Evolutionary conservation across 2,888 invertebrate species (phyloP).

Genomic region (Melinaea marsaeus): DNA sequence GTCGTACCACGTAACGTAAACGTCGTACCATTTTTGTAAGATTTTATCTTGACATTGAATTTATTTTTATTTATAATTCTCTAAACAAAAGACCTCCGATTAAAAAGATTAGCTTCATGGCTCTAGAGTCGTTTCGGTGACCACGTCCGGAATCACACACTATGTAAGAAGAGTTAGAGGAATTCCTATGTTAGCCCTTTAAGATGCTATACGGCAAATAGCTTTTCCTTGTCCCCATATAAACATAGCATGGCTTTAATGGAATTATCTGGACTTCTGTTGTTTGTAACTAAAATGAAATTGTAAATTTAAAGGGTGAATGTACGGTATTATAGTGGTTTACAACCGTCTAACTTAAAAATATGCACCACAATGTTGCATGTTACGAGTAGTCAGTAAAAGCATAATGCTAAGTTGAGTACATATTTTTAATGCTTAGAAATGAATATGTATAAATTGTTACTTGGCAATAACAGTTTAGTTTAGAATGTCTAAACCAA

Average conservation of each 20-base stretch:
- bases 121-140: constrained; percentile 7
- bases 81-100: constrained; percentile 3
- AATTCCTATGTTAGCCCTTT: constrained; percentile 21
- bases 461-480: too few relatives aligned
- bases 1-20: too few relatives aligned
- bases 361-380: not conserved
- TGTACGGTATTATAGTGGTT: not conserved
- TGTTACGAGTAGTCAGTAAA: not conserved
- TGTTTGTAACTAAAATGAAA: not conserved
- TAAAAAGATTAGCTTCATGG: constrained; percentile 6
- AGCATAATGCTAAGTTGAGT: not conserved
- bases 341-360: not conserved
- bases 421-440: too few relatives aligned
- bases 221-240: constrained; percentile 23
- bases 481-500: too few relatives aligned
- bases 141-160: constrained; percentile 21
- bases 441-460: too few relatives aligned
- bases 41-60: too few relatives aligned
- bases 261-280: constrained; percentile 13
- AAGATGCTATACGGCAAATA: constrained; percentile 25
- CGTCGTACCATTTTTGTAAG: too few relatives aligned
- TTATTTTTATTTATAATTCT: too few relatives aligned
- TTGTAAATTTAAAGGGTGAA: constrained; percentile 2
- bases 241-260: constrained; percentile 12
- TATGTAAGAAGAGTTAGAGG: constrained; percentile 23